Conservation (phyloP, 2,797 vertebrate species). For the Sebastiscus albofasciatus region DNA sequence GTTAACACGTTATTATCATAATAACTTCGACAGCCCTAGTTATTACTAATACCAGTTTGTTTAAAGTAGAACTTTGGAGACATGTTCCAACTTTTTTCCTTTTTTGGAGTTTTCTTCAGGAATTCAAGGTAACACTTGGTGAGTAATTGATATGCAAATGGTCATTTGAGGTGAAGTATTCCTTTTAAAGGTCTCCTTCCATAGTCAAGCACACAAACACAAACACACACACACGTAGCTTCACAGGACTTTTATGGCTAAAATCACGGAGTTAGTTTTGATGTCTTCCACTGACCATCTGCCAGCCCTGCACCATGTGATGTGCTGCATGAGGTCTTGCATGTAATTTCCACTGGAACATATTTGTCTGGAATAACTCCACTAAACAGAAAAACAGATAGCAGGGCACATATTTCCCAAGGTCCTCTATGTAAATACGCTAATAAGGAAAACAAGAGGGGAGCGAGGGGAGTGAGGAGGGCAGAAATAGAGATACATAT, state of each 20-base stretch:
- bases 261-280: neutral
- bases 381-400: slow-evolving; percentile 56
- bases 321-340: neutral
- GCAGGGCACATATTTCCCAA: slow-evolving; percentile 65
- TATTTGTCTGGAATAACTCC: slow-evolving; percentile 51
- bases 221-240: no score
- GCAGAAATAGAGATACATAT: neutral
- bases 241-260: slow-evolving; percentile 28
- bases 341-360: slow-evolving; percentile 43
- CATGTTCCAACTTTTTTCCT: neutral
- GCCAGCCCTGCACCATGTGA: slow-evolving; percentile 7
- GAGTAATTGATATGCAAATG: neutral
- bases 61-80: no score
- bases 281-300: slow-evolving; percentile 8
- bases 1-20: no score
- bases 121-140: no score
- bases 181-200: neutral
- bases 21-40: no score
- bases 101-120: no score
- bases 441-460: neutral
- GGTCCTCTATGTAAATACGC: slow-evolving; percentile 38
- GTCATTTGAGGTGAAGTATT: neutral
- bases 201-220: neutral
- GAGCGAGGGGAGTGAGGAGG: neutral
- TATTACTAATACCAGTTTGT: no score